These are phyloP conservation scores for Polymixis lichenea DNA, from an alignment of 2,888 invertebrate genomes.

Conservation along the genomic window DNA sequence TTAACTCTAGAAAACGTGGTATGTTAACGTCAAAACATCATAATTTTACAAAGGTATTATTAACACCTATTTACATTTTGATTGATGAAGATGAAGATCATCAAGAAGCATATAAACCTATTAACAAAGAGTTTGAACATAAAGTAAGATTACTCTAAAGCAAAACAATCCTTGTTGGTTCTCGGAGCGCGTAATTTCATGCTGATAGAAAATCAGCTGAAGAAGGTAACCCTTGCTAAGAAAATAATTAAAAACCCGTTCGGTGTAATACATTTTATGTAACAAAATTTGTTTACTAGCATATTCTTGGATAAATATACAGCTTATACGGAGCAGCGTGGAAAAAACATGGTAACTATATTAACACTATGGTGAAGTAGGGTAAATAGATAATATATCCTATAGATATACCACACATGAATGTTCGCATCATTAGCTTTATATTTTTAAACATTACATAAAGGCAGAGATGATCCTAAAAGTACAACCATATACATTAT, in stretches of 20 bases:
- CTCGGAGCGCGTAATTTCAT: not conserved
- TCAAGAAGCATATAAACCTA: not conserved
- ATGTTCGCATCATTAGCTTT: not conserved
- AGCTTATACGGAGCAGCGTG: not conserved
- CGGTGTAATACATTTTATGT: not conserved
- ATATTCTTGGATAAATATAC: slow-evolving; percentile 7
- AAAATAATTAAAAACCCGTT: slow-evolving; percentile 4
- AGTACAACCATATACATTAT: not conserved
- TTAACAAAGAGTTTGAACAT: not conserved
- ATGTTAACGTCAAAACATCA: not conserved
- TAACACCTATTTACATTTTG: not conserved
- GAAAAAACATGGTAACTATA: not conserved
- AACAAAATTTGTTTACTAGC: not conserved
- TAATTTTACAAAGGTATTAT: not conserved
- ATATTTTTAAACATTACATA: not conserved
- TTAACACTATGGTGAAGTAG: not conserved
- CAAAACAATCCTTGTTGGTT: not conserved
- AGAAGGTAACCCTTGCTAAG: not conserved
- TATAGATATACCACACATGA: not conserved
- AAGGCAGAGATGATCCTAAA: not conserved
- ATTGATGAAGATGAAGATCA: not conserved
- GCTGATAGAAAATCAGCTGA: not conserved
- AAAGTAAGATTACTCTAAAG: not conserved
- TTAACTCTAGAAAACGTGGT: not conserved
- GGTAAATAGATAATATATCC: not conserved